Percentiles rank a stretch among this genome's conserved stretches.
Conservation (phyloP, 2,888 invertebrate species). For the Digitonthophagus gazella region DNA sequence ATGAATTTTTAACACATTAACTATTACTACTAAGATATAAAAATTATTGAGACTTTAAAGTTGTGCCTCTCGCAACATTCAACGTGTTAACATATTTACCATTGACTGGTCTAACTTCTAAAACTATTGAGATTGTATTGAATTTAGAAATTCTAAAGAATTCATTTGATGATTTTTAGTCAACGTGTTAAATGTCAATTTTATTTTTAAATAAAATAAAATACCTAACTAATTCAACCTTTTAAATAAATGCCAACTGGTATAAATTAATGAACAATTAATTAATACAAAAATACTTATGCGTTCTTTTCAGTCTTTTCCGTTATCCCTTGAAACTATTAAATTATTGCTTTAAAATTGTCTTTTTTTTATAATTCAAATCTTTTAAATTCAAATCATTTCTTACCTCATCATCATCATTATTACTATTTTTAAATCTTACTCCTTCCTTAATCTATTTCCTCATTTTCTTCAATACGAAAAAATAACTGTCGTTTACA, state of each 20-base stretch:
- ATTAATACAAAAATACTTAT: constrained; percentile 26
- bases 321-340: constrained; percentile 21
- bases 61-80: too few species aligned
- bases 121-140: too few species aligned
- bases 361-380: constrained; percentile 8
- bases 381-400: constrained; percentile 12
- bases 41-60: too few species aligned
- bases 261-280: constrained; percentile 1
- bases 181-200: too few species aligned
- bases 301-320: constrained; percentile 32
- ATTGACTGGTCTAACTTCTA: too few species aligned
- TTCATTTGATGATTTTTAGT: too few species aligned
- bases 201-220: too few species aligned
- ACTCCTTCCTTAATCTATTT: too few species aligned
- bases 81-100: too few species aligned
- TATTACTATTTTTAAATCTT: constrained; percentile 6
- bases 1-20: too few species aligned
- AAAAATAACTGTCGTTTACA: constrained; percentile 46
- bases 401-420: neutral
- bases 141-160: too few species aligned
- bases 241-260: neutral
- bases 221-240: neutral
- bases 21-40: too few species aligned
- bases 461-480: constrained; percentile 26
- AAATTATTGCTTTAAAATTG: constrained; percentile 17